Base-by-base conservation (phyloP, 2,888 invertebrate species). In the Caenorhabditis sp. region DNA sequence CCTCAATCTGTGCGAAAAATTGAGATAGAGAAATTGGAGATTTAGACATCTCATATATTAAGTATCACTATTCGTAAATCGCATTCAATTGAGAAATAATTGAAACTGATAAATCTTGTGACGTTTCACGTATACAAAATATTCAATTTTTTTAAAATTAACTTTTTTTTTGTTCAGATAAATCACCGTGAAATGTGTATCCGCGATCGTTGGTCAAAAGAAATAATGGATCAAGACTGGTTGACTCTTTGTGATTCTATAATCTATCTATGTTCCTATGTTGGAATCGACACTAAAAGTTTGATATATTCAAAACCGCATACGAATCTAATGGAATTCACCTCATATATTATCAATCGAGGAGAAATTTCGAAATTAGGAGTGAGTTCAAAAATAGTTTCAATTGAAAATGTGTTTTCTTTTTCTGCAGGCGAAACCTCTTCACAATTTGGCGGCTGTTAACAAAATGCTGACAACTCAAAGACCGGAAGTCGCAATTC, bases 151-250 rank as follows among this genome's bases (percentile, higher is more conserved):
- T n/a, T n/a, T n/a, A n/a, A n/a, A n/a, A n/a, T n/a, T n/a, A n/a
- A n/a, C n/a, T n/a, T n/a, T n/a, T n/a, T n/a, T n/a, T n/a, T n/a
- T n/a, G n/a, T 57, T 61, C 62, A 63, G 63, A 43, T 58, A 0
- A 27, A 24, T 54, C 67, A 75, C 50, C 66, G 60, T n/a, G 75
- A 75, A 24, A 23, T 75, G 19, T 69, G 69, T 49, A 66, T 70
- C 10, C 55, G 70, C 1, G 70, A 70, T 6, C 36, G 67, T 23
- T 70, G 67, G 75, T 43, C 67, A 1, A 70, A 64, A 49, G 70
- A 70, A 36, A 50, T 61, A 12, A 43, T 70, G 31, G 55, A 58
- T 36, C 17, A 58, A 2, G 75, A 75, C 23, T 75, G 75, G 75
- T 12, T 27, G 17, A 67, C 61, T n/a, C 50, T 75, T 4, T 70